phyloP scores from a whole-genome alignment of 35 echinoderm and acorn worm genomes.

The Amphiura filiformis region DNA sequence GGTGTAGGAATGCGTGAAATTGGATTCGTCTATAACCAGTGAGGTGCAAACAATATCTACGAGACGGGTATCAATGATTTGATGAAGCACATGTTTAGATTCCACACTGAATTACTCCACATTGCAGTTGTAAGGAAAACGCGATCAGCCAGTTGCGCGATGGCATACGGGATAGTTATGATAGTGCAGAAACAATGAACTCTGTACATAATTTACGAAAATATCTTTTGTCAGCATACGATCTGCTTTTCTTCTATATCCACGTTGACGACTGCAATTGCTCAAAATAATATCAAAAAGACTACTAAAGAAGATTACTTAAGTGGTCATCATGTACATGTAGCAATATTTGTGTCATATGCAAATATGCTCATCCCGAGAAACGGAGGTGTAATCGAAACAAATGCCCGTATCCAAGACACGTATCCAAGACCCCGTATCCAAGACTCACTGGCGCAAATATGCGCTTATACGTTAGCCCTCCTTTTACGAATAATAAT shows the following conservation, averaged over 20 bases:
- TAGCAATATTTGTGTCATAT: not conserved
- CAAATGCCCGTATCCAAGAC: no score
- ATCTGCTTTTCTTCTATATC: not conserved
- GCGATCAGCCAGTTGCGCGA: not conserved
- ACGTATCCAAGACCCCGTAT: no score
- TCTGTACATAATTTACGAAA: not conserved
- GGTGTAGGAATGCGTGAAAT: no score
- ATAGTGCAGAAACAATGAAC: not conserved
- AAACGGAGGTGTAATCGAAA: no score
- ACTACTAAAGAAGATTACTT: no score
- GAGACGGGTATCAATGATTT: no score
- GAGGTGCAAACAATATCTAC: no score
- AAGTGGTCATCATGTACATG: not conserved
- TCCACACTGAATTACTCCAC: constrained; percentile 5
- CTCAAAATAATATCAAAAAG: not conserved
- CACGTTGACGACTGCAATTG: not conserved
- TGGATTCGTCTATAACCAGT: no score
- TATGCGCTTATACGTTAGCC: no score
- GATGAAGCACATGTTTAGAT: not conserved
- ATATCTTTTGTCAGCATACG: not conserved
- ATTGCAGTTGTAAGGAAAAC: not conserved
- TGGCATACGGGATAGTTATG: not conserved
- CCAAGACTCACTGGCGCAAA: no score
- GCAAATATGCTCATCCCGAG: not conserved
- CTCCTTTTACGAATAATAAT: no score